Percentiles rank a stretch among this genome's conserved stretches.
Conservation (phyloP, 2,797 vertebrate species). For the Malacoraja senta region DNA sequence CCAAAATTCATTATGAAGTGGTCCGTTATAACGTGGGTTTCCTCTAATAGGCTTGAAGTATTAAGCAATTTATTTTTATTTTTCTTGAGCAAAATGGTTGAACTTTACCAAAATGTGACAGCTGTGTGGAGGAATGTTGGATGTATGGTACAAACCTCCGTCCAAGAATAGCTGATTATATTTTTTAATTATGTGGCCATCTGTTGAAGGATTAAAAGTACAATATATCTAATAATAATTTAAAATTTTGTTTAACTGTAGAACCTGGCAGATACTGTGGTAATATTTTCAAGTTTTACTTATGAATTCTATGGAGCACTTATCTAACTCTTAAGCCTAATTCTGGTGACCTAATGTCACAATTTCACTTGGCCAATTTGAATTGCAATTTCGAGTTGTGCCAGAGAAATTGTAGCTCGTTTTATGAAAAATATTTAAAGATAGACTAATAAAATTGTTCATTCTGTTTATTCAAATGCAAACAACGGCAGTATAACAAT, state of each 20-base stretch:
- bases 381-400: background rate
- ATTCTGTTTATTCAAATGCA: background rate
- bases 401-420: background rate
- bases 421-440: background rate
- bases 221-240: background rate
- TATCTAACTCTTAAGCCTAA: background rate
- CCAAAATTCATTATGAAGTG: no score
- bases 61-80: background rate
- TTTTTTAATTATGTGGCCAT: constrained; percentile 26
- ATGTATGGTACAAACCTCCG: background rate
- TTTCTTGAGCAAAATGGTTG: background rate
- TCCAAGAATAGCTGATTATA: constrained; percentile 11
- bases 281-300: background rate
- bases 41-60: background rate
- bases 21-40: no score
- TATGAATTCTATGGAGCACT: background rate
- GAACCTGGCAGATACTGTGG: background rate
- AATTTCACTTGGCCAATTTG: background rate
- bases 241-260: background rate
- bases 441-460: background rate
- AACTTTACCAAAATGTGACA: background rate
- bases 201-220: constrained; percentile 18
- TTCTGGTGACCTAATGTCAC: background rate
- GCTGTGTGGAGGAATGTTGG: constrained; percentile 8
- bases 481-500: background rate